A percentile compares a stretch with the other conserved stretches of the same genome.
phyloP scores from a whole-genome alignment of 1,140 invertebrate species.

The Asbolus verrucosus region DNA sequence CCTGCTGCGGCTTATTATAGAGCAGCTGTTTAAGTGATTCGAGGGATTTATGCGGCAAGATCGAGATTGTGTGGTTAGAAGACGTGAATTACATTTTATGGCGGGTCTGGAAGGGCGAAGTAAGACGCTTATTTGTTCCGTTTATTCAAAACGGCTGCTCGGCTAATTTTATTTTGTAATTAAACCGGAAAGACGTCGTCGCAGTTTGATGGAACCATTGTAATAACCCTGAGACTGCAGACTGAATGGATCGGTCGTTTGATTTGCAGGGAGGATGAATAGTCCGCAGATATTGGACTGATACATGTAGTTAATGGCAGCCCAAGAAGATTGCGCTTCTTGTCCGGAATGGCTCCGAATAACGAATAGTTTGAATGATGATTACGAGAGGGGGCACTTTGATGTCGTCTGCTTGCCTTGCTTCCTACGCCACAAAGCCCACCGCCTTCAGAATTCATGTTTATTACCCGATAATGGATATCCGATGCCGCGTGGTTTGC shows the following conservation, averaged over 20 bases:
- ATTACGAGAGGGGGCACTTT: slow-evolving; percentile 18
- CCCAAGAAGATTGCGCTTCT: slow-evolving; percentile 5
- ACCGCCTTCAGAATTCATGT: slow-evolving; percentile 27
- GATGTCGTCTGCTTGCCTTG: slow-evolving; percentile 13
- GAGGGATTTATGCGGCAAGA: slow-evolving; percentile 44
- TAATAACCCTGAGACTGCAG: no score
- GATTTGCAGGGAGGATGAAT: background rate
- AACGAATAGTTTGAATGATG: slow-evolving; percentile 29
- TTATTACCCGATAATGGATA: slow-evolving; percentile 39
- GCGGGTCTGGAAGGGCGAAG: background rate
- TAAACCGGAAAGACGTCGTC: background rate
- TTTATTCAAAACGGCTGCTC: background rate
- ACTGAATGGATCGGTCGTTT: background rate
- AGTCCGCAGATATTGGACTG: background rate
- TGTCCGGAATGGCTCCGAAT: background rate
- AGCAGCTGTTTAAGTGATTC: slow-evolving; percentile 51
- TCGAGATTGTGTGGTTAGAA: slow-evolving; percentile 47
- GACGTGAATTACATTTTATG: slow-evolving; percentile 38
- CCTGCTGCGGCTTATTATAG: slow-evolving; percentile 48
- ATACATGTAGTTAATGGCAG: background rate
- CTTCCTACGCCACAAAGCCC: slow-evolving; percentile 15
- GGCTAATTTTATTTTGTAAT: background rate
- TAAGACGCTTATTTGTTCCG: slow-evolving; percentile 1
- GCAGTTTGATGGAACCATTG: no score
- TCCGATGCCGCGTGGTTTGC: slow-evolving; percentile 34